These are phyloP conservation scores for Caranx ignobilis DNA, from an alignment of 2,113 vertebrate species.

Conservation along the genomic window DNA sequence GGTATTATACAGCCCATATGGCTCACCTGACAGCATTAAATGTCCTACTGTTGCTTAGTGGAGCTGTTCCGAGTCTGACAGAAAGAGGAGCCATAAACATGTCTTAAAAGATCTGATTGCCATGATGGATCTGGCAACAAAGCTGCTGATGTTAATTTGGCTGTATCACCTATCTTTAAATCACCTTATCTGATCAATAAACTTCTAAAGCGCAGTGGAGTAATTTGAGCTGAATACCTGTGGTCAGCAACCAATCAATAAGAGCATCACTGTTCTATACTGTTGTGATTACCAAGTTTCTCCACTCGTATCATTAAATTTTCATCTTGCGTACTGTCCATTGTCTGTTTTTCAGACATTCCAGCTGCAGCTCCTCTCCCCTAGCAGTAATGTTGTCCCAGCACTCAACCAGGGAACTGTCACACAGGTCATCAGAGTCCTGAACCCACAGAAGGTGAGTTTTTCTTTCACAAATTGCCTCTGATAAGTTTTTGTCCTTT, in stretches of 20 bases:
- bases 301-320: slow-evolving; percentile 11
- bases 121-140: not conserved
- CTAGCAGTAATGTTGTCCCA: slow-evolving; percentile 97
- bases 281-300: slow-evolving; percentile 12
- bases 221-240: not conserved
- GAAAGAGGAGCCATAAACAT: not conserved
- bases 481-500: not conserved
- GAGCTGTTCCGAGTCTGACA: not conserved
- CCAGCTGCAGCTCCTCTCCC: slow-evolving; percentile 99
- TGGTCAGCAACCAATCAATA: not conserved
- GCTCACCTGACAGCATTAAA: not conserved
- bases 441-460: slow-evolving; percentile 98
- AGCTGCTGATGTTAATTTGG: not conserved
- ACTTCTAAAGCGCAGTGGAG: not conserved
- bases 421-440: slow-evolving; percentile 98
- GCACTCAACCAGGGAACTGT: slow-evolving; percentile 96
- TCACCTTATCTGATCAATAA: slow-evolving; percentile 1
- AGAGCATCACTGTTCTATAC: not conserved
- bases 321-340: not conserved
- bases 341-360: slow-evolving; percentile 88
- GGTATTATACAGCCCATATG: not conserved
- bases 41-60: not conserved
- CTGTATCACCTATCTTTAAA: not conserved
- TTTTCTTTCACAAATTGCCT: not conserved
- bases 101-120: not conserved